Percentiles rank a stretch among this genome's conserved stretches.
Conservation (phyloP, 2,888 invertebrate species). For the Lydus trimaculatus region DNA sequence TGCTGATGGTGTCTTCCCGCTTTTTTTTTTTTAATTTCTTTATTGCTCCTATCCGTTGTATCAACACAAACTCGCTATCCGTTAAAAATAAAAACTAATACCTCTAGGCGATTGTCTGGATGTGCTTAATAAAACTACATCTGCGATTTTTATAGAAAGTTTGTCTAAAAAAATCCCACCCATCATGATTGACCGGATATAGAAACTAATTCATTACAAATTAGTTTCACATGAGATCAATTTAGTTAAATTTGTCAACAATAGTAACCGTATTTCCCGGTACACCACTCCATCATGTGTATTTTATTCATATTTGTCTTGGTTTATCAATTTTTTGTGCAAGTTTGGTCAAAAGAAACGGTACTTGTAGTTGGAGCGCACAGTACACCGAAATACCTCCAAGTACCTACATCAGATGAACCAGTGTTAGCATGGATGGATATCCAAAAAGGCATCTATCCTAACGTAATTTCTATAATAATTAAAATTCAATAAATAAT, state of each 20-base stretch:
- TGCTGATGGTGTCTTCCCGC: too few species aligned
- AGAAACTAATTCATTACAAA: not conserved
- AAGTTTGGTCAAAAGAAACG: not conserved
- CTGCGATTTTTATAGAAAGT: too few species aligned
- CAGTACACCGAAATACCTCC: slow-evolving; percentile 51
- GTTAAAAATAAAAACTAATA: too few species aligned
- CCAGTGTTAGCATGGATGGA: slow-evolving; percentile 82
- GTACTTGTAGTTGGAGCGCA: not conserved
- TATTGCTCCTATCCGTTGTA: too few species aligned
- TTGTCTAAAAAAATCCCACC: too few species aligned
- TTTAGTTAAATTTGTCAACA: not conserved
- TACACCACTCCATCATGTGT: not conserved
- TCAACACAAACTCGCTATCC: too few species aligned
- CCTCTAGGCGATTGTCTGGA: too few species aligned
- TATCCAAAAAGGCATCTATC: slow-evolving; percentile 74
- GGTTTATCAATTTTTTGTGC: not conserved
- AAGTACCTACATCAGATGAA: slow-evolving; percentile 70
- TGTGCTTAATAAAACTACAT: too few species aligned
- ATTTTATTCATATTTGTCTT: not conserved
- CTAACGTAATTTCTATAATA: slow-evolving; percentile 64
- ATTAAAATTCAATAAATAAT: not conserved
- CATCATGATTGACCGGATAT: not conserved
- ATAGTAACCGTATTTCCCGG: not conserved
- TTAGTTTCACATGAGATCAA: not conserved
- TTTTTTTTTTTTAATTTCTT: too few species aligned